These are phyloP conservation scores for Disparrhopalites patrizii DNA, from an alignment of 2,888 invertebrate species.

Conservation along the genomic window DNA sequence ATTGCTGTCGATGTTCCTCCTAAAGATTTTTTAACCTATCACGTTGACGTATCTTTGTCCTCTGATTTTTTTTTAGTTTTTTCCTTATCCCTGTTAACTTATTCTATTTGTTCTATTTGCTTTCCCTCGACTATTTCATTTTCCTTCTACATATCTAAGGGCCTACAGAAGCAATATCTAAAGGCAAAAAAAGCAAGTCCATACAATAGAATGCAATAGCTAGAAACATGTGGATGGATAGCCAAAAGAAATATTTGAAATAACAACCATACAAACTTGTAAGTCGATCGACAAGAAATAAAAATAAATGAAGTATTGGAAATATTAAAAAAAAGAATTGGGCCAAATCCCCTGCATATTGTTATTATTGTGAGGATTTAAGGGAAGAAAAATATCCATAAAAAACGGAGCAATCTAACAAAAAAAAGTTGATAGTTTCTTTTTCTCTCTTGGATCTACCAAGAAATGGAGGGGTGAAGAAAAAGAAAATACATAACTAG, in stretches of 20 bases:
- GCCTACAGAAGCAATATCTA: neutral
- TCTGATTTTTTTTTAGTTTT: neutral
- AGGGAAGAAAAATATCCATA: too few species aligned
- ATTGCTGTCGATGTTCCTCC: neutral
- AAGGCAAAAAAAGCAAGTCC: neutral
- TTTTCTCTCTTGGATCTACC: neutral
- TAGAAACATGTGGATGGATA: too few species aligned
- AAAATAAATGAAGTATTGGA: too few species aligned
- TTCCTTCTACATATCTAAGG: neutral
- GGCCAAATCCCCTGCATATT: too few species aligned
- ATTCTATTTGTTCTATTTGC: constrained; percentile 1
- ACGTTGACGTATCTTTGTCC: neutral
- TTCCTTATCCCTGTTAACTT: neutral
- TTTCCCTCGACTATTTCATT: neutral
- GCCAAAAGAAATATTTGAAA: neutral
- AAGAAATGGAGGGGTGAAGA: neutral
- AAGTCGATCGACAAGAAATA: too few species aligned
- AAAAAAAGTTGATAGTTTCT: neutral
- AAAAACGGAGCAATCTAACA: too few species aligned
- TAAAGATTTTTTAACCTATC: neutral
- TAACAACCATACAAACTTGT: neutral
- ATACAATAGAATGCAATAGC: too few species aligned
- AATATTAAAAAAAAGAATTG: too few species aligned
- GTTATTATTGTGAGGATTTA: too few species aligned
- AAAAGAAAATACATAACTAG: too few species aligned